Evolutionary conservation across 2,113 vertebrate species (phyloP).

Genomic region (Brachypodius melanocephalos): DNA sequence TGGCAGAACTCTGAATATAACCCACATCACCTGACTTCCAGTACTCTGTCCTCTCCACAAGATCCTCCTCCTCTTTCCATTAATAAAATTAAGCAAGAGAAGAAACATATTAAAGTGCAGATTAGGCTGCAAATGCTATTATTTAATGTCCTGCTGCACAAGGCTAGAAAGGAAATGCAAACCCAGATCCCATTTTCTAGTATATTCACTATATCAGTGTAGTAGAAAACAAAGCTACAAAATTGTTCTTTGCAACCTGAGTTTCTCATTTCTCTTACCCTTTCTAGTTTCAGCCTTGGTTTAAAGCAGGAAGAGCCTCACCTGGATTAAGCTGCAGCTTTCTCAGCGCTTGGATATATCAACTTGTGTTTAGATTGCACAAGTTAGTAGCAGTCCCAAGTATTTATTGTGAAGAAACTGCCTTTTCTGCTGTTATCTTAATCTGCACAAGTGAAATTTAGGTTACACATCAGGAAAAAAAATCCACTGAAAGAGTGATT

Average conservation of each 20-base stretch:
- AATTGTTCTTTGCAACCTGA: not conserved
- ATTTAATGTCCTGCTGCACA: slow-evolving; percentile 9
- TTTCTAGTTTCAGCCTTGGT: not conserved
- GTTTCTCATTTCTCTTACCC: not conserved
- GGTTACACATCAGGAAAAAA: not conserved
- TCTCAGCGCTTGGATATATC: not conserved
- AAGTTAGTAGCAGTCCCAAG: not conserved
- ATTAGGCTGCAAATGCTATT: slow-evolving; percentile 9
- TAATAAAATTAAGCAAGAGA: slow-evolving; percentile 44
- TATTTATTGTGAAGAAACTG: not conserved
- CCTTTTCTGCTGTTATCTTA: not conserved
- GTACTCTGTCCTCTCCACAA: not conserved
- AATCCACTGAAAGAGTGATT: not conserved
- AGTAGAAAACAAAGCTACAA: not conserved
- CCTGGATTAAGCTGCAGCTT: not conserved
- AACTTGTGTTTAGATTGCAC: not conserved
- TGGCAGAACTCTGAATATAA: slow-evolving; percentile 39
- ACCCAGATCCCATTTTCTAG: not conserved
- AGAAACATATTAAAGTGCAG: slow-evolving; percentile 22
- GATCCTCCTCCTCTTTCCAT: slow-evolving; percentile 28
- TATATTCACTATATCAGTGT: not conserved
- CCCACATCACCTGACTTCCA: slow-evolving; percentile 58
- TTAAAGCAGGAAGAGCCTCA: not conserved
- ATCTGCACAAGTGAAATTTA: not conserved
- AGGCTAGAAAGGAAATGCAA: slow-evolving; percentile 31